These are phyloP conservation scores for Uropetala carovei DNA, from an alignment of 2,888 invertebrate species.

Conservation along the genomic window DNA sequence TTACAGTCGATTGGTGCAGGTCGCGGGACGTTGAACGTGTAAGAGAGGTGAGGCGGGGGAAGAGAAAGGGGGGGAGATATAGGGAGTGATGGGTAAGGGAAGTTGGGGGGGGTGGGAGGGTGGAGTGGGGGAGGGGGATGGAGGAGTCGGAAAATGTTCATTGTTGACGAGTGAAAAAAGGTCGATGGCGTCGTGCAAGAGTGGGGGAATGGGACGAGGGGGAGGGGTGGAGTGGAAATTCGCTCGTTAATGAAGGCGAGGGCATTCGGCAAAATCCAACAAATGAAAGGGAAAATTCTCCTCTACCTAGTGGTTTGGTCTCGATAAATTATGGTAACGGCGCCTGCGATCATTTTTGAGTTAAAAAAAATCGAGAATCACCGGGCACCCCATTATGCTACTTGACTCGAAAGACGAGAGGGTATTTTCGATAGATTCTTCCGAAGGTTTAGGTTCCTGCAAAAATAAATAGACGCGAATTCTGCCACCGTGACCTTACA, in stretches of 20 bases:
- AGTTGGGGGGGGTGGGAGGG: not conserved
- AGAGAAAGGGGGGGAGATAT: not conserved
- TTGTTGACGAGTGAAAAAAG: constrained; percentile 11
- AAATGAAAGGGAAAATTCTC: not conserved
- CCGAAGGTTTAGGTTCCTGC: not conserved
- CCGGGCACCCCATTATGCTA: not conserved
- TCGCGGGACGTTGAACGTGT: not conserved
- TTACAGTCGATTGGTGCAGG: constrained; percentile 12
- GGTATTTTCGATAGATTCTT: not conserved
- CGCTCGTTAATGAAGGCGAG: not conserved
- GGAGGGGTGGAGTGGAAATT: not conserved
- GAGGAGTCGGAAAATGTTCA: constrained; percentile 6
- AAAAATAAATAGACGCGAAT: not conserved
- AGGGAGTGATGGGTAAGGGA: not conserved
- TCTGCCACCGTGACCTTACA: not conserved
- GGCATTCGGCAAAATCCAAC: not conserved
- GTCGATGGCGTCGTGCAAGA: not conserved
- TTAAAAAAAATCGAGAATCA: not conserved
- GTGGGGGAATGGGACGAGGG: too few relatives aligned
- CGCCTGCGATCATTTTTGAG: not conserved
- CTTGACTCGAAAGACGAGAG: not conserved
- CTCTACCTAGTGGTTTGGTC: not conserved
- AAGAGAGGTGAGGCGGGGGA: not conserved
- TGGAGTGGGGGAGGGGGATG: not conserved
- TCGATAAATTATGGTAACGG: not conserved